phyloP scores from a whole-genome alignment of 2,888 invertebrate genomes.

The Parapristionchus giblindavisi region DNA sequence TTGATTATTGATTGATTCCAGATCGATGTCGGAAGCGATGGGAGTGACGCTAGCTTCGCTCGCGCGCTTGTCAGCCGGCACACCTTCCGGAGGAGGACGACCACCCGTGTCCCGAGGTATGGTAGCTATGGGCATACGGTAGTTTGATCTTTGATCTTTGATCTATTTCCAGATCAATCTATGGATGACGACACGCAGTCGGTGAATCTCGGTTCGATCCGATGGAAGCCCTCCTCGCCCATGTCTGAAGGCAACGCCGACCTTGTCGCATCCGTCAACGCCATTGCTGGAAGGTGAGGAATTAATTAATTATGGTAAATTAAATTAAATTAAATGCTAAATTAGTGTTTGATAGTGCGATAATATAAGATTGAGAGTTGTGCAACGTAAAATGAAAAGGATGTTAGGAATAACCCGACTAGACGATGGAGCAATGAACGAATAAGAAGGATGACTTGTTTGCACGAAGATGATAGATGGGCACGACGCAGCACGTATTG shows the following conservation, averaged over 20 bases:
- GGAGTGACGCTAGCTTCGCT: slow-evolving; percentile 16
- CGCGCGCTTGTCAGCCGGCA: neutral
- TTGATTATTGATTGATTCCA: too few species aligned
- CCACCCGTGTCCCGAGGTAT: neutral
- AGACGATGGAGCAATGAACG: too few species aligned
- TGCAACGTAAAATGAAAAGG: too few species aligned
- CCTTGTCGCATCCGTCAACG: slow-evolving; percentile 63
- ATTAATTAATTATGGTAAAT: neutral
- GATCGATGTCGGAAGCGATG: slow-evolving; percentile 36
- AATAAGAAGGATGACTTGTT: too few species aligned
- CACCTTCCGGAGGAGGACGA: neutral
- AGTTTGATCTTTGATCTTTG: neutral
- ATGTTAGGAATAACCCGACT: too few species aligned
- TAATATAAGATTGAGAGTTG: too few species aligned
- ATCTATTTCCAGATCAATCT: slow-evolving; percentile 29
- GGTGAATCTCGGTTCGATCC: slow-evolving; percentile 53
- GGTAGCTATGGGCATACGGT: neutral
- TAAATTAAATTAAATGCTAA: neutral
- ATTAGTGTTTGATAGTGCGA: neutral
- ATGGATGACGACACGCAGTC: slow-evolving; percentile 44
- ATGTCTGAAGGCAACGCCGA: slow-evolving; percentile 50
- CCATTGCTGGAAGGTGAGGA: slow-evolving; percentile 59
- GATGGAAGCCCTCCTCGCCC: slow-evolving; percentile 35
- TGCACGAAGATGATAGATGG: too few species aligned
- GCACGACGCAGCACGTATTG: too few species aligned